Evolutionary conservation across 2,888 invertebrate genomes (phyloP).

Genomic region (Lagria hirta): DNA sequence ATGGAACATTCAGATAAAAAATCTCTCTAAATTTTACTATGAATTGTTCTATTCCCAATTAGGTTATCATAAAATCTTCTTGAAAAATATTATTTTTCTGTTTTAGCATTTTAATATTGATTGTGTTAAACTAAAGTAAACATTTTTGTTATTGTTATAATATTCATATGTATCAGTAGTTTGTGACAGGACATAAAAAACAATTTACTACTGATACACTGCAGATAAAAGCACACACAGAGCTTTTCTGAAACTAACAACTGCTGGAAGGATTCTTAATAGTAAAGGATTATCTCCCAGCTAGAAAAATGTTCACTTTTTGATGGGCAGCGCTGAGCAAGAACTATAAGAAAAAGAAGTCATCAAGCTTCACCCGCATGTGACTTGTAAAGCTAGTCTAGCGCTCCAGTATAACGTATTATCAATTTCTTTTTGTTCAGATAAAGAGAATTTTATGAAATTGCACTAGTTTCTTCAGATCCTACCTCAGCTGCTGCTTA

Average conservation of each 20-base stretch:
- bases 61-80: no score
- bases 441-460: conserved; percentile 6
- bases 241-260: conserved; percentile 19
- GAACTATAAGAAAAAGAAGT: conserved; percentile 39
- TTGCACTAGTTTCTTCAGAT: conserved; percentile 1
- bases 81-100: no score
- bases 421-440: conserved; percentile 3
- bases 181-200: conserved; percentile 14
- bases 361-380: conserved; percentile 38
- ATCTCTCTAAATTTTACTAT: no score
- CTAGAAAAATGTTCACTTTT: conserved; percentile 39
- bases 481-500: no score
- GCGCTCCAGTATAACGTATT: conserved; percentile 23
- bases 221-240: conserved; percentile 23
- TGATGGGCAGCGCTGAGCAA: conserved; percentile 37
- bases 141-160: no score
- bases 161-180: no score
- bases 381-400: conserved; percentile 27
- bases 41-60: no score
- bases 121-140: no score
- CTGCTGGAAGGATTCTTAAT: conserved; percentile 28
- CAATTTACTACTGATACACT: conserved; percentile 19
- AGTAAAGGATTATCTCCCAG: conserved; percentile 38
- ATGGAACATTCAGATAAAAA: no score
- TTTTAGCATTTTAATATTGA: no score